Evolutionary conservation across 2,113 vertebrate genomes (phyloP).

Genomic region (Clarias magur): DNA sequence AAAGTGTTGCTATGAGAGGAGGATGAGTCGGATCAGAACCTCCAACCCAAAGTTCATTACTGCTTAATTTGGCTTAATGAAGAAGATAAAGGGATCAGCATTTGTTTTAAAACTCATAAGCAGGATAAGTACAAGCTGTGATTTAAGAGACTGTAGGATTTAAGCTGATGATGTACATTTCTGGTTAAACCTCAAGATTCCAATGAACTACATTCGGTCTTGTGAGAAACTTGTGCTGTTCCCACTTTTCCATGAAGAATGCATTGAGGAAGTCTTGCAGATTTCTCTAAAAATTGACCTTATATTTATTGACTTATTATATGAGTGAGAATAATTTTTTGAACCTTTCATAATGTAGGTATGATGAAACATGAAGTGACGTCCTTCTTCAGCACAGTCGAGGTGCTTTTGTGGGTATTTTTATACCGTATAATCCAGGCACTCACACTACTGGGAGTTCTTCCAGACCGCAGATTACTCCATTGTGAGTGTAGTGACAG

Average conservation of each 20-base stretch:
- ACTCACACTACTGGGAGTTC: background rate
- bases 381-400: background rate
- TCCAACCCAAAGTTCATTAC: slow-evolving; percentile 68
- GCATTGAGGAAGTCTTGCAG: too few relatives aligned
- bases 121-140: background rate
- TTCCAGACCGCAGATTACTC: background rate
- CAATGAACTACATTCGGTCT: background rate
- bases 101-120: slow-evolving; percentile 23
- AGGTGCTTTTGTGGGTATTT: background rate
- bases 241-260: too few relatives aligned
- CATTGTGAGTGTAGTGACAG: background rate
- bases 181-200: background rate
- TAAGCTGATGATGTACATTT: background rate
- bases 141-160: background rate
- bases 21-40: slow-evolving; percentile 53
- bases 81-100: slow-evolving; percentile 9
- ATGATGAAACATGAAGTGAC: background rate
- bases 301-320: too few relatives aligned
- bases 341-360: background rate
- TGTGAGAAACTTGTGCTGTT: background rate
- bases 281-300: too few relatives aligned
- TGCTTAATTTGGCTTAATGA: slow-evolving; percentile 51
- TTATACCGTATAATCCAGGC: too few relatives aligned
- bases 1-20: slow-evolving; percentile 34
- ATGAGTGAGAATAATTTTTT: too few relatives aligned